Evolutionary conservation across 2,888 invertebrate genomes (phyloP).

Genomic region (Eucera pruinosa): DNA sequence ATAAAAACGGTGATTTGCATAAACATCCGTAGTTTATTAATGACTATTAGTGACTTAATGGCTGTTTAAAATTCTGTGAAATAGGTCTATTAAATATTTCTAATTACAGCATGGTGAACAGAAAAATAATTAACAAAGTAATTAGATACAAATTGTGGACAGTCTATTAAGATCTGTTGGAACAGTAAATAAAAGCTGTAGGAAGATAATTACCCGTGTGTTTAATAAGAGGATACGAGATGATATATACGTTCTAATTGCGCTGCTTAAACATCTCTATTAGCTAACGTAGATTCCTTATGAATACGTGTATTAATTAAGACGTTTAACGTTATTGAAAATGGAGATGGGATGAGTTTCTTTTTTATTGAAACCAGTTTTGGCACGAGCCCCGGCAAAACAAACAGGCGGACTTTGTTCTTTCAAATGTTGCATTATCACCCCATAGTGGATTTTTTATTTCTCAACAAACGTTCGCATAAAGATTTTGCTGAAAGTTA

Average conservation of each 20-base stretch:
- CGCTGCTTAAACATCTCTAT: conserved; percentile 9
- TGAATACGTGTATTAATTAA: background rate
- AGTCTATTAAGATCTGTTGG: too few relatives aligned
- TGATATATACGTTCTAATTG: conserved; percentile 28
- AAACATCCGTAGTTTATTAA: too few relatives aligned
- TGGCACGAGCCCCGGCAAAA: background rate
- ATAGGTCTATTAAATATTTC: background rate
- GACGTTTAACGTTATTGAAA: background rate
- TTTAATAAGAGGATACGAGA: conserved; percentile 1
- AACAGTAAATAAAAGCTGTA: background rate
- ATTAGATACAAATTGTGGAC: conserved; percentile 7
- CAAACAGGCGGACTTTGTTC: too few relatives aligned
- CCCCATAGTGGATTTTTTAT: background rate
- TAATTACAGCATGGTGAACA: background rate
- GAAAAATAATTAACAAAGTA: background rate
- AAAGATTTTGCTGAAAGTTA: background rate
- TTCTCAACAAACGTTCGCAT: background rate
- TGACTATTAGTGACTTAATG: too few relatives aligned
- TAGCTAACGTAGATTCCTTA: background rate
- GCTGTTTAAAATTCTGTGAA: background rate
- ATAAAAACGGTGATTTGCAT: too few relatives aligned
- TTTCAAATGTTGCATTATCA: background rate
- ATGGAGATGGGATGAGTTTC: background rate
- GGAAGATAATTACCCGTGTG: background rate
- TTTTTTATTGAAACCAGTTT: background rate